These are phyloP conservation scores for Piscicola geometra DNA, from an alignment of 2,888 invertebrate genomes.

Conservation along the genomic window DNA sequence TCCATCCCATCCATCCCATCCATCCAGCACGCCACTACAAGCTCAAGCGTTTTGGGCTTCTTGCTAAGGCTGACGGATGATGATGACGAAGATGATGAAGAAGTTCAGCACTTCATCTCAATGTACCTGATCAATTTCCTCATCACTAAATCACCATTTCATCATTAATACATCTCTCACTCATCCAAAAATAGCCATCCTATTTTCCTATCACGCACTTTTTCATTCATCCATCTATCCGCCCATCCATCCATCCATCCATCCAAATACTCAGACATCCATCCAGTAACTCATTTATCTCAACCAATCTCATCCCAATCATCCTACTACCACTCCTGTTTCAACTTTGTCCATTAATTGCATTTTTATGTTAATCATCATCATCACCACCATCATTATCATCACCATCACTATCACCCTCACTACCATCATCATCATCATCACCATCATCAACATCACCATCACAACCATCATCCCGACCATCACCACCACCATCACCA, in stretches of 20 bases:
- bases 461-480: neutral
- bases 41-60: neutral
- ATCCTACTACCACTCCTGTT: too few species aligned
- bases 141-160: neutral
- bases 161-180: too few species aligned
- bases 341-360: too few species aligned
- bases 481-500: neutral
- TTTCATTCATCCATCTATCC: too few species aligned
- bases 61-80: slow-evolving; percentile 7
- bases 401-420: slow-evolving; percentile 19
- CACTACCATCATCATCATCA: neutral
- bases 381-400: slow-evolving; percentile 23
- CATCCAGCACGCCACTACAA: neutral
- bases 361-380: too few species aligned
- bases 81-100: neutral
- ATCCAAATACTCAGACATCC: too few species aligned
- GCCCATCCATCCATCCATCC: too few species aligned
- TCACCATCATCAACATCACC: neutral
- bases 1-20: neutral
- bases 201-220: too few species aligned
- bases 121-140: neutral
- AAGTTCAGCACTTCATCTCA: slow-evolving; percentile 5
- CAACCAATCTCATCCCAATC: too few species aligned
- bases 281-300: too few species aligned
- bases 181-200: too few species aligned